Percentiles rank a stretch among this genome's conserved stretches.
Evolutionary conservation across 1,140 invertebrate species (phyloP).

Genomic region (Leptoteleia sp.): DNA sequence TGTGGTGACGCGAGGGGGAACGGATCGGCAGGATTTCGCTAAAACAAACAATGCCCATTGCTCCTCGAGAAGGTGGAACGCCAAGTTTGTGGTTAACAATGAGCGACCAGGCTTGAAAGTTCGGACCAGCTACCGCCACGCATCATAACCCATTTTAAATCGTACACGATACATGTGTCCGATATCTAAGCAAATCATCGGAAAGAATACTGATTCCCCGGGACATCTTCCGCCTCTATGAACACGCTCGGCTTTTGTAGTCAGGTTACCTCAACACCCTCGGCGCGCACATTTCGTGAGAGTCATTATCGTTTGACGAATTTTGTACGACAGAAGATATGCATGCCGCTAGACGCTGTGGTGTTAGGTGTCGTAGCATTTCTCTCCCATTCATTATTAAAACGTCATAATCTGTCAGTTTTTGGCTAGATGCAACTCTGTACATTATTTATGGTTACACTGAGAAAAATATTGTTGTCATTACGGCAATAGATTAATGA

Average conservation of each 20-base stretch:
- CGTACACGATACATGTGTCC: slow-evolving; percentile 59
- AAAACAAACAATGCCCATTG: slow-evolving; percentile 59
- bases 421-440: too few species aligned
- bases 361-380: slow-evolving; percentile 41
- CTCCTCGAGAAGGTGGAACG: slow-evolving; percentile 1
- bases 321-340: slow-evolving; percentile 28
- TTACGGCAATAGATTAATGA: too few species aligned
- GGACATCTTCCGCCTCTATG: slow-evolving; percentile 60
- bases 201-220: slow-evolving; percentile 44
- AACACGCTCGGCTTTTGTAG: slow-evolving; percentile 44
- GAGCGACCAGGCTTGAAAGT: slow-evolving; percentile 66
- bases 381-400: slow-evolving; percentile 23
- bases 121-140: slow-evolving; percentile 46
- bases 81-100: slow-evolving; percentile 58
- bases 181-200: slow-evolving; percentile 63
- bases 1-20: neutral
- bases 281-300: slow-evolving; percentile 46
- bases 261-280: slow-evolving; percentile 63
- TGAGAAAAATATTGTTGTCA: too few species aligned
- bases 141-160: slow-evolving; percentile 59
- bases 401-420: slow-evolving; percentile 29
- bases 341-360: neutral
- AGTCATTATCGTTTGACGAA: slow-evolving; percentile 47
- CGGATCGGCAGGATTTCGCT: slow-evolving; percentile 22
- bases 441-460: too few species aligned